Evolutionary conservation across 2,888 invertebrate species (phyloP).

Genomic region (Scelioninae gen. 1): DNA sequence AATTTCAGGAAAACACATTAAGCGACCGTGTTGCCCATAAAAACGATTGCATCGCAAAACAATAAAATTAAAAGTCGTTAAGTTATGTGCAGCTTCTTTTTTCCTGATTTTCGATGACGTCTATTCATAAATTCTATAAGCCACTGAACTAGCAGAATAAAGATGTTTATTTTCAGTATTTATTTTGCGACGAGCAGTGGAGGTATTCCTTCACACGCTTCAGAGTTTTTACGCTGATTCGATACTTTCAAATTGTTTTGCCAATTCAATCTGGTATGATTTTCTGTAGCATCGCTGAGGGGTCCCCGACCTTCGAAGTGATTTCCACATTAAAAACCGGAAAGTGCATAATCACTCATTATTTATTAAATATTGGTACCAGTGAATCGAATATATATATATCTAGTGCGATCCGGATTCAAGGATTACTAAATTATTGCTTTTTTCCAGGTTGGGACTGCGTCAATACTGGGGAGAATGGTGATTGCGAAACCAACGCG

Average conservation of each 20-base stretch:
- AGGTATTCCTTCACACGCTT: conserved; percentile 51
- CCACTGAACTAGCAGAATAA: conserved; percentile 52
- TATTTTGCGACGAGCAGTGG: conserved; percentile 37
- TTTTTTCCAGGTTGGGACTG: conserved; percentile 78
- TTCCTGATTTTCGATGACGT: conserved; percentile 56
- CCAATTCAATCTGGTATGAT: background rate
- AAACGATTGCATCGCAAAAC: conserved; percentile 21
- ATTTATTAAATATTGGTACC: too few species aligned
- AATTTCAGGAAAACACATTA: conserved; percentile 29
- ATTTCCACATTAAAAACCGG: too few species aligned
- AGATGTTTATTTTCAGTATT: conserved; percentile 58
- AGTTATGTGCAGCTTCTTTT: conserved; percentile 14
- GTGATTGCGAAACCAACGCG: conserved; percentile 78
- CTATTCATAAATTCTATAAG: conserved; percentile 53
- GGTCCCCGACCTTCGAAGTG: conserved; percentile 11
- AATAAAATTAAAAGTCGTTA: conserved; percentile 22
- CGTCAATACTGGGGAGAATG: conserved; percentile 74
- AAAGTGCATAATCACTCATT: too few species aligned
- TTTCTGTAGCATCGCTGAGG: background rate
- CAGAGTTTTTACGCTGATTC: conserved; percentile 24
- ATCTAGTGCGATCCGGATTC: too few species aligned
- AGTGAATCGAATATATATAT: too few species aligned
- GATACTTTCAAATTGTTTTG: conserved; percentile 6
- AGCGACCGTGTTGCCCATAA: background rate
- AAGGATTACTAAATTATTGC: background rate